Evolutionary conservation across 1,140 invertebrate genomes (phyloP).

Genomic region (Aphaenogaster rudis): DNA sequence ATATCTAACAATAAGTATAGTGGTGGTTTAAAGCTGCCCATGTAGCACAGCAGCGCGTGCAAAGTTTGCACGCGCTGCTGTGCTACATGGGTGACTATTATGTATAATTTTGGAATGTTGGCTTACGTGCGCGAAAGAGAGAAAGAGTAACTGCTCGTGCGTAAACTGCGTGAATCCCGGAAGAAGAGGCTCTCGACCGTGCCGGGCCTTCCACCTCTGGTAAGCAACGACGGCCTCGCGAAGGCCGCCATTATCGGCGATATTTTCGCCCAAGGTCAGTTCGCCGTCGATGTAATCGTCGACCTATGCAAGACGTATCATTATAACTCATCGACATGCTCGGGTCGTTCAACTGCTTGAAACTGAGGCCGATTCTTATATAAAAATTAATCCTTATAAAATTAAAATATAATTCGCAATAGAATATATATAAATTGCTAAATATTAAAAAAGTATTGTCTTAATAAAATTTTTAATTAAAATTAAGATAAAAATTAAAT

Average conservation of each 20-base stretch:
- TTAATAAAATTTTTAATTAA: conserved; percentile 6
- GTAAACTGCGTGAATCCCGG: conserved; percentile 93
- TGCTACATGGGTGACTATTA: background rate
- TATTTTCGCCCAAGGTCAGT: conserved; percentile 94
- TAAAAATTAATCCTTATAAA: background rate
- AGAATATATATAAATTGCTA: background rate
- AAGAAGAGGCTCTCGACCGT: conserved; percentile 89
- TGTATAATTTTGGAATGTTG: background rate
- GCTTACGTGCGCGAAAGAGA: conserved; percentile 94
- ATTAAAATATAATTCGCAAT: background rate
- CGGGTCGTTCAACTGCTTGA: background rate
- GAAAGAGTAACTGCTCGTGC: conserved; percentile 95
- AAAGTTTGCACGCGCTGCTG: too few species aligned
- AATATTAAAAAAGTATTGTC: background rate
- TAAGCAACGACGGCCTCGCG: conserved; percentile 93
- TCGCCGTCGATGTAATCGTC: conserved; percentile 91
- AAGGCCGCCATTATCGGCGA: conserved; percentile 96
- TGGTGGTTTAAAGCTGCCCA: background rate
- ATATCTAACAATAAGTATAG: too few species aligned
- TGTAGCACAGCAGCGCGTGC: too few species aligned
- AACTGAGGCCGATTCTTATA: background rate
- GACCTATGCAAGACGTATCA: conserved; percentile 71
- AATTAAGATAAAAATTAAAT: background rate
- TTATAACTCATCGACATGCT: background rate
- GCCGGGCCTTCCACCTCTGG: conserved; percentile 88